phyloP scores from a whole-genome alignment of 2,797 vertebrate species.

The Lycodopsis pacificus region DNA sequence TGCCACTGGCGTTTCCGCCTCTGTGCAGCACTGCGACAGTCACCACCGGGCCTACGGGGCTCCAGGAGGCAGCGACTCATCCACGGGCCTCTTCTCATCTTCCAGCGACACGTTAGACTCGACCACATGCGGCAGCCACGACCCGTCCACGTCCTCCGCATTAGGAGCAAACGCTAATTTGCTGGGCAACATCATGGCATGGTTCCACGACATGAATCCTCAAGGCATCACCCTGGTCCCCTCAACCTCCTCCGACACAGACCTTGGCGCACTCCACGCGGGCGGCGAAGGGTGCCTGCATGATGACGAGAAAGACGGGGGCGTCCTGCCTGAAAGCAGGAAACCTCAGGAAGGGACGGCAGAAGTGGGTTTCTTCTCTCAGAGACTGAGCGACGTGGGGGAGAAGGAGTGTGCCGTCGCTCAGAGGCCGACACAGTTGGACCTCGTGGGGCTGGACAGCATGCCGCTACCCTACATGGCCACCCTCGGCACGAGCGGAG shows the following conservation, averaged over 20 bases:
- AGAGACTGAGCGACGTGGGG: slow-evolving; percentile 74
- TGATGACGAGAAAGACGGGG: slow-evolving; percentile 38
- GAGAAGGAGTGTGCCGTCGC: slow-evolving; percentile 80
- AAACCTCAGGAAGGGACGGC: slow-evolving; percentile 82
- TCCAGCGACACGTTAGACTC: slow-evolving; percentile 87
- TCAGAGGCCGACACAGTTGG: slow-evolving; percentile 87
- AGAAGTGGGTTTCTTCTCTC: slow-evolving; percentile 69
- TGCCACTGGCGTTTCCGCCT: slow-evolving; percentile 19
- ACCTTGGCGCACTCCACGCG: slow-evolving; percentile 65
- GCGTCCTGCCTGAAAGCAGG: slow-evolving; percentile 49
- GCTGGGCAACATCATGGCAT: slow-evolving; percentile 99
- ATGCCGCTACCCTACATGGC: slow-evolving; percentile 74
- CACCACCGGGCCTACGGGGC: slow-evolving; percentile 82
- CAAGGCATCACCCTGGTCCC: slow-evolving; percentile 95
- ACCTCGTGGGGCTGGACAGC: slow-evolving; percentile 81
- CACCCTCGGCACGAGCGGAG: slow-evolving; percentile 71
- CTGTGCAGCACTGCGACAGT: slow-evolving; percentile 75
- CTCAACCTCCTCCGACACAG: slow-evolving; percentile 83
- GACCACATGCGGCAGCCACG: slow-evolving; percentile 79
- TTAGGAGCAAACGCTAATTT: slow-evolving; percentile 89
- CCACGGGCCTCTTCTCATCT: slow-evolving; percentile 85
- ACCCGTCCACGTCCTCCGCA: slow-evolving; percentile 77
- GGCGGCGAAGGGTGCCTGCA: slow-evolving; percentile 22
- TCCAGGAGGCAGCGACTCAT: slow-evolving; percentile 71
- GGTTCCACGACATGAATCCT: slow-evolving; percentile 99